A percentile compares a stretch with the other conserved stretches of the same genome.
phyloP scores from a whole-genome alignment of 2,797 vertebrate species.

The Falco berigora region DNA sequence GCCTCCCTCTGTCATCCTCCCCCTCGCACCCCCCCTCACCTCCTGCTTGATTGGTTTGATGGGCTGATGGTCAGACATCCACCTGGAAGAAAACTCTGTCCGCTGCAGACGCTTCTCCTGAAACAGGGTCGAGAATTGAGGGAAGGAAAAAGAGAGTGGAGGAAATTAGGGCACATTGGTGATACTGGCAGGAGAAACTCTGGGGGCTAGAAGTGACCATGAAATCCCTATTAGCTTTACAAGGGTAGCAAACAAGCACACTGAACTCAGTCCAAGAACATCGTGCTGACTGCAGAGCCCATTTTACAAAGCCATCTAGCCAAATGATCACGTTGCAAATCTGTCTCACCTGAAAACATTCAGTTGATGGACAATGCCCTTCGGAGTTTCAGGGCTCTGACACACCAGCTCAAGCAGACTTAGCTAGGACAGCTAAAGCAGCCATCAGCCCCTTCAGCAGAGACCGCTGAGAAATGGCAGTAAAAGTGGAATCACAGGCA shows the following conservation, averaged over 20 bases:
- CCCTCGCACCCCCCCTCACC: constrained; percentile 71
- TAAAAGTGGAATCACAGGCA: constrained; percentile 25
- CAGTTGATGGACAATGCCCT: neutral
- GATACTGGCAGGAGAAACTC: constrained; percentile 31
- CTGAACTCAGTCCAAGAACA: constrained; percentile 38
- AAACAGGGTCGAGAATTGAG: constrained; percentile 59
- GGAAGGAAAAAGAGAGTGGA: constrained; percentile 64
- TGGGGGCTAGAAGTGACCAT: constrained; percentile 19
- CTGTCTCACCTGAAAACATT: neutral
- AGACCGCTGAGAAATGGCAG: neutral
- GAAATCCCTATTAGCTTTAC: constrained; percentile 52
- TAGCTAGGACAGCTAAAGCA: neutral
- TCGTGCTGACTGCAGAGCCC: neutral
- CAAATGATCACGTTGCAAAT: neutral
- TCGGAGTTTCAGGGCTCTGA: neutral
- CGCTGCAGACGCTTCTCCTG: constrained; percentile 86
- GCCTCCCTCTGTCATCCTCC: constrained; percentile 35
- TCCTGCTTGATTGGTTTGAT: constrained; percentile 74
- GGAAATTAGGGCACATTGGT: constrained; percentile 50
- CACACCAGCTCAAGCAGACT: neutral
- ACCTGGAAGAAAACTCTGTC: constrained; percentile 79
- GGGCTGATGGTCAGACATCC: constrained; percentile 77
- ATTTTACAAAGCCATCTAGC: neutral
- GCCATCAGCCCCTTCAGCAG: neutral
- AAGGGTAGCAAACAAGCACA: constrained; percentile 22